Conservation (phyloP, 2,797 vertebrate genomes). For the Holocentrus rufus region DNA sequence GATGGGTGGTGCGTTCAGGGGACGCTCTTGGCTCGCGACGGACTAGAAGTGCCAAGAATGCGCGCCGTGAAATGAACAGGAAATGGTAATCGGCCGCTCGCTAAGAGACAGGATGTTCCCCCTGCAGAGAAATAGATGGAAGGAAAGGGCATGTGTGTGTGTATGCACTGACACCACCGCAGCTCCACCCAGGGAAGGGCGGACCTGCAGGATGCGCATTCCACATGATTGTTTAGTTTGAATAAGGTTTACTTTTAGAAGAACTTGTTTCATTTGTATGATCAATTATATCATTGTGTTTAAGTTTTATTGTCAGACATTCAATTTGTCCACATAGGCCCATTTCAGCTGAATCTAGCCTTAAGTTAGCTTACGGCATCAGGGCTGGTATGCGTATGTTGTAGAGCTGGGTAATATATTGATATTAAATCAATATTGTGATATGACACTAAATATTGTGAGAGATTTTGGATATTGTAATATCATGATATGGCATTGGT, state of each 20-base stretch:
- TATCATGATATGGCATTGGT: too few relatives aligned
- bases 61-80: constrained; percentile 30
- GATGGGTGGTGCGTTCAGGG: background rate
- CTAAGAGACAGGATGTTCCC: constrained; percentile 63
- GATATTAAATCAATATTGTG: too few relatives aligned
- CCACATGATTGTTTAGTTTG: constrained; percentile 46
- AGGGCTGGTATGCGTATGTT: too few relatives aligned
- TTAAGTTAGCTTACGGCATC: too few relatives aligned
- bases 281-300: too few relatives aligned
- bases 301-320: too few relatives aligned
- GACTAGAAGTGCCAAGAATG: constrained; percentile 15
- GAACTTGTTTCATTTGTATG: background rate
- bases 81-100: constrained; percentile 41
- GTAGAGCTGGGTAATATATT: too few relatives aligned
- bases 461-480: too few relatives aligned
- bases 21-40: background rate
- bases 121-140: constrained; percentile 55
- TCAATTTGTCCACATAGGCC: too few relatives aligned
- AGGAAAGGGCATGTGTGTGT: constrained; percentile 62
- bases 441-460: too few relatives aligned
- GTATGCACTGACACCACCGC: constrained; percentile 27
- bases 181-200: constrained; percentile 59
- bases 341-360: too few relatives aligned
- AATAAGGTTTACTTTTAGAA: background rate
- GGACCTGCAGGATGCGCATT: constrained; percentile 47